Base-by-base conservation (phyloP, 2,888 invertebrate species). In the Cataglyphis albicans region DNA sequence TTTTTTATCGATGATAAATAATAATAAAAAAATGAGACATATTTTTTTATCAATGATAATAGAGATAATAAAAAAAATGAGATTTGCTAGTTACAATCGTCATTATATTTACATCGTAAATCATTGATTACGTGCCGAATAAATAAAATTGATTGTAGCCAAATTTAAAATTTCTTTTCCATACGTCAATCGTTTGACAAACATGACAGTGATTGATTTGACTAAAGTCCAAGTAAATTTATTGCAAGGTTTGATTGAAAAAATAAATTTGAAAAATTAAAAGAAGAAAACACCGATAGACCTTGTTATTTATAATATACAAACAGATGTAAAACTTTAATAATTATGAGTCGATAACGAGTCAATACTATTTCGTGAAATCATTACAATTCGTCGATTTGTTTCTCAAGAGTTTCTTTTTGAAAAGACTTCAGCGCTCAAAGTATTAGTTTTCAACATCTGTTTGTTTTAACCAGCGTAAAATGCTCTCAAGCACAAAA, bases 401-500 rank as follows among this genome's bases (percentile, higher is more conserved):
- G 7, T 59, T 44, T 25, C 10, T 7, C 52, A 7, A 64, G 5
- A 0, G 25, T 0, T 44, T 75, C 6, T 18, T 48, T 48, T 1
- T 44, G 3, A 32, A 74, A 44, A 74, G 12, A 32, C 52, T 3
- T 4, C 25, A 38, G 2, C n/a, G 7, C 7, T 48, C 48, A 48
- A 25, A 67, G 10, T 48, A 9, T 10, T 57, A 12, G 6, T 44
- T 57, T 32, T 21, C 21, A 9, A 1, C 15, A 29, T 55, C 12
- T 38, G 32, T 68, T 25, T 21, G 25, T 57, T 75, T 80, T 73
- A 86, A 89, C 84, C 81, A 84, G 48, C 44, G 35, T 67, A 64
- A 55, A 73, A 70, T 81, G 81, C 84, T 83, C 81, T 78, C 52
- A 61, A 81, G 70, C 82, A 85, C 82, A 83, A 74, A 86, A 82